Conservation (phyloP, 2,888 invertebrate species). For the Drosophila multiciliata region DNA sequence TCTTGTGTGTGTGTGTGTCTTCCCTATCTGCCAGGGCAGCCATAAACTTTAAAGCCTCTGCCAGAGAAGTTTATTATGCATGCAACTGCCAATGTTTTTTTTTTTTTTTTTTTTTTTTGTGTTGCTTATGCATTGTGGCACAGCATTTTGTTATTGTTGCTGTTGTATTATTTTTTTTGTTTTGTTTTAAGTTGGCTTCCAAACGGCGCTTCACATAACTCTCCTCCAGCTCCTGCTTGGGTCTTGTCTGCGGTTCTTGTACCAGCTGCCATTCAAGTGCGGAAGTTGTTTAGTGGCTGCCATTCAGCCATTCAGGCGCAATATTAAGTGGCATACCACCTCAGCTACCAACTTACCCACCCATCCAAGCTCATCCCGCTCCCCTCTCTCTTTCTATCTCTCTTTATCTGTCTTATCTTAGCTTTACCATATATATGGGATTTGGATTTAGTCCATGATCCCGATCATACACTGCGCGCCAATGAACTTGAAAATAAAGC, state of each 20-base stretch:
- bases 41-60: constrained; percentile 36
- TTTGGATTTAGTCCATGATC: constrained; percentile 33
- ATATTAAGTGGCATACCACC: constrained; percentile 60
- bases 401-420: not conserved
- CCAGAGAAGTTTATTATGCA: constrained; percentile 67
- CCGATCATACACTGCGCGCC: constrained; percentile 48
- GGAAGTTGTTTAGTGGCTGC: constrained; percentile 67
- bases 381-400: not conserved
- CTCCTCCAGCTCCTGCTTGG: constrained; percentile 9
- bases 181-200: constrained; percentile 65
- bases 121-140: constrained; percentile 41
- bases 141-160: constrained; percentile 10
- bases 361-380: not conserved
- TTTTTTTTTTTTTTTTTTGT: constrained; percentile 16
- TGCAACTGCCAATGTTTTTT: constrained; percentile 59
- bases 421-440: not conserved
- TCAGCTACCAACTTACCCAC: not conserved
- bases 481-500: constrained; percentile 61
- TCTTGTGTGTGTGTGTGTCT: not conserved
- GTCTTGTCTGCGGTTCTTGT: constrained; percentile 52
- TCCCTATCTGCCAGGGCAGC: constrained; percentile 15
- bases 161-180: not conserved
- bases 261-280: constrained; percentile 64
- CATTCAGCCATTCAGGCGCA: constrained; percentile 57
- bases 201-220: constrained; percentile 50